Base-by-base conservation (phyloP, 2,113 vertebrate genomes). In the Lagenorhynchus albirostris region DNA sequence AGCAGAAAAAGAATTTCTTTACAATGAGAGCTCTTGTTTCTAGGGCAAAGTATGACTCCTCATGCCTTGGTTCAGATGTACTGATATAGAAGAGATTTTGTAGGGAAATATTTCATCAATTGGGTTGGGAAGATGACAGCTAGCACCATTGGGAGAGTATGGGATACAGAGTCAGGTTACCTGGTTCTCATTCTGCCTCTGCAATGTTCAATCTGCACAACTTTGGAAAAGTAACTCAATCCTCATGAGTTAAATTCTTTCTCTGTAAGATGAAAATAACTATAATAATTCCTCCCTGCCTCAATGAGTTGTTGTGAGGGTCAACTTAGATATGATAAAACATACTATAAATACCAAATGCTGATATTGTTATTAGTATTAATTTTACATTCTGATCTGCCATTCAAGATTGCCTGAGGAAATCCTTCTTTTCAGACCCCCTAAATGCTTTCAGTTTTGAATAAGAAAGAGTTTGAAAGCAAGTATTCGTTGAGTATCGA, bases 161-260 rank as follows among this genome's bases (percentile, higher is more conserved):
- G 21, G 31, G 23, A 29, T 2, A 4, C 0, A 1, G n/a, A 47
- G 23, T 53, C 33, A 15, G 53, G 29, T n/a, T 5, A 21, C 14
- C 26, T 50, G 38, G 3, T 6, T 53, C 14, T 63, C 50, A 60
- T 55, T 36, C 33, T 53, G 33, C 21, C 20, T 13, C 17, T 8
- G 1, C 8, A 31, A 18, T 5, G 14, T 67, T 33, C 47, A 58
- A 1, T 33, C 47, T 55, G 47, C 15, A 41, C 26, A 70, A 58
- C 9, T 36, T 21, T 44, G 55, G 8, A 41, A 17, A 3, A 50
- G 58, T n/a, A 44, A 50, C 60, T 81, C 47, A 50, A 2, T 12
- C 36, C 71, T 74, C 21, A 11, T 3, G 21, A 74, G 17, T 31
- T 71, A 13, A 53, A 36, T 29, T 82, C 50, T 33, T 82, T 60